Evolutionary conservation across 30 jellyfish, hydroid and myxozoan species (phyloP).

Genomic region (Pseudorhiza aurosa): DNA sequence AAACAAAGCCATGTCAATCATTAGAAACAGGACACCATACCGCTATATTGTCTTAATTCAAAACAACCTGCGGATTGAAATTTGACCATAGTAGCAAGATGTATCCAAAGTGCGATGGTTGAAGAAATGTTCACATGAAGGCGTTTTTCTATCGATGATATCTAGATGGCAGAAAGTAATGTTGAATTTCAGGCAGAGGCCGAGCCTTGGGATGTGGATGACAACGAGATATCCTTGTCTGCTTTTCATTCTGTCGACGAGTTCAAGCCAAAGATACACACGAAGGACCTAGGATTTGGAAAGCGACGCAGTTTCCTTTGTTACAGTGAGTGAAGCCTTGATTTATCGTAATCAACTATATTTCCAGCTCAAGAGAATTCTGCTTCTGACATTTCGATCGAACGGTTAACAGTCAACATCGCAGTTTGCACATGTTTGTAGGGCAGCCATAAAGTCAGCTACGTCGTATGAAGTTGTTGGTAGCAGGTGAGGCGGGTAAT

Average conservation of each 20-base stretch:
- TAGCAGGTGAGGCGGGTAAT: too few relatives aligned
- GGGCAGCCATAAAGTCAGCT: too few relatives aligned
- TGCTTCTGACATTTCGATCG: too few relatives aligned
- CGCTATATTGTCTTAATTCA: neutral
- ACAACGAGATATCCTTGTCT: constrained; percentile 31
- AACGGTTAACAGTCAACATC: too few relatives aligned
- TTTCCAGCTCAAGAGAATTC: too few relatives aligned
- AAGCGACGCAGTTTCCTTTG: constrained; percentile 46
- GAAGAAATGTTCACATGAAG: neutral
- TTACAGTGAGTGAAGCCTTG: constrained; percentile 59
- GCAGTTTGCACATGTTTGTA: too few relatives aligned
- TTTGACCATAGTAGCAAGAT: neutral
- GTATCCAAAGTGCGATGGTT: too few relatives aligned
- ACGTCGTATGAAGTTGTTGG: too few relatives aligned
- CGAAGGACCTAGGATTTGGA: constrained; percentile 28
- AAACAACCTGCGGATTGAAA: neutral
- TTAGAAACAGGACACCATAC: neutral
- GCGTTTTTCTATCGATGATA: neutral
- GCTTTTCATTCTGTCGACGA: constrained; percentile 46
- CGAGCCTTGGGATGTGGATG: constrained; percentile 17
- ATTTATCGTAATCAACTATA: too few relatives aligned
- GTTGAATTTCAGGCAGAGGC: neutral
- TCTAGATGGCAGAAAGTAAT: constrained; percentile 6
- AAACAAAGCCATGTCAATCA: neutral
- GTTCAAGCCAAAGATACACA: constrained; percentile 46